phyloP scores from a whole-genome alignment of 1,140 invertebrate genomes.

The Agrilus planipennis region DNA sequence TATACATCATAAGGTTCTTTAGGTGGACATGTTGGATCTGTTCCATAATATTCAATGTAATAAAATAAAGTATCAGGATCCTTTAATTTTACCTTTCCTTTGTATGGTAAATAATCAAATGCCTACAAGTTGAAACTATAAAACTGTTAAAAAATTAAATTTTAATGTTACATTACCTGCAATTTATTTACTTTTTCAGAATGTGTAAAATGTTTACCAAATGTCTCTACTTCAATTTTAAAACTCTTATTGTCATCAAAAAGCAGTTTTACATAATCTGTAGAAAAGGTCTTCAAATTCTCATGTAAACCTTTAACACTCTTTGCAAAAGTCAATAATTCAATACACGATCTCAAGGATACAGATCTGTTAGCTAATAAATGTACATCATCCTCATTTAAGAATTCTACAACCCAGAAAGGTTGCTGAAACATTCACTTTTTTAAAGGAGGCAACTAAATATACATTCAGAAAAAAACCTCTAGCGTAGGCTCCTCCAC shows the following conservation, averaged over 20 bases:
- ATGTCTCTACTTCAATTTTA: constrained; percentile 77
- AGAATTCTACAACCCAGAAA: constrained; percentile 65
- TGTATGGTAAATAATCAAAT: constrained; percentile 67
- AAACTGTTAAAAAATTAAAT: constrained; percentile 11
- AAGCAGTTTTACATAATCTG: constrained; percentile 40
- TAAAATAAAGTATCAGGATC: constrained; percentile 68
- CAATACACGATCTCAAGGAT: constrained; percentile 60
- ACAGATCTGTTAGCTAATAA: constrained; percentile 65
- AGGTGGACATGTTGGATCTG: constrained; percentile 59
- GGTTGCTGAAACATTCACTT: constrained; percentile 41
- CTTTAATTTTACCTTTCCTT: constrained; percentile 70
- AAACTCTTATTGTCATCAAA: constrained; percentile 49
- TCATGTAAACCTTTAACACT: constrained; percentile 47
- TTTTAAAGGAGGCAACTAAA: too few relatives aligned
- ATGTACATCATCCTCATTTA: constrained; percentile 44
- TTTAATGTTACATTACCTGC: constrained; percentile 46
- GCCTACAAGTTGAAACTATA: too few relatives aligned
- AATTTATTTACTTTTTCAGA: constrained; percentile 74
- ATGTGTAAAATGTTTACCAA: constrained; percentile 71
- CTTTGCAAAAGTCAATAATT: constrained; percentile 61
- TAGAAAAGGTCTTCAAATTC: constrained; percentile 45
- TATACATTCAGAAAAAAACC: too few relatives aligned
- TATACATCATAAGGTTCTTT: constrained; percentile 60
- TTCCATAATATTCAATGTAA: constrained; percentile 82
- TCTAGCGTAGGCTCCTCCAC: constrained; percentile 39